Conservation (phyloP, 2,888 invertebrate genomes). For the Xiphydria camelus region DNA sequence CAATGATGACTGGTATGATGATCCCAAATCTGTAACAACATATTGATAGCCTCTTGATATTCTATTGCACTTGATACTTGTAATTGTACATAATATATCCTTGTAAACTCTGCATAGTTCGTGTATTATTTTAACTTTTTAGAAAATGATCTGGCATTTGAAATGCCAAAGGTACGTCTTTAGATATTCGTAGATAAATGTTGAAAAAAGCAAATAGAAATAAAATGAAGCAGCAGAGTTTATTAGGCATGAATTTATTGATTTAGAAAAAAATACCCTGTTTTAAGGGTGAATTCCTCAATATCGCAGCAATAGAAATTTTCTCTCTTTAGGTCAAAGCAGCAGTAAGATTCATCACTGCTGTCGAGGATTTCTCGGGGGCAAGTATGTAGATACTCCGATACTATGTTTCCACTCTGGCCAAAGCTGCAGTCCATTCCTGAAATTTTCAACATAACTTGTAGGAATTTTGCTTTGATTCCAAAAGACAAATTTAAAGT, state of each 20-base stretch:
- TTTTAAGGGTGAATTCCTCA: conserved; percentile 24
- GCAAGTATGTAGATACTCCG: conserved; percentile 29
- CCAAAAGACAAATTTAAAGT: too few relatives aligned
- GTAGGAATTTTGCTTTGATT: too few relatives aligned
- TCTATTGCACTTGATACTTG: not conserved
- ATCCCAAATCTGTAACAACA: conserved; percentile 31
- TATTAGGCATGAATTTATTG: not conserved
- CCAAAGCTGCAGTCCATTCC: conserved; percentile 33
- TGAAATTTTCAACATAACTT: too few relatives aligned
- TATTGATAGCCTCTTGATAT: not conserved
- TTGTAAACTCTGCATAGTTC: not conserved
- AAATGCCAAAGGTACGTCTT: too few relatives aligned
- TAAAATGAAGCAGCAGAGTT: not conserved
- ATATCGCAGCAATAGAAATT: conserved; percentile 32
- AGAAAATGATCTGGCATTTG: too few relatives aligned
- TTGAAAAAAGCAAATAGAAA: too few relatives aligned
- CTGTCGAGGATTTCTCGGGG: conserved; percentile 27
- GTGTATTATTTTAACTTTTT: too few relatives aligned
- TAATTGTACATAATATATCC: not conserved
- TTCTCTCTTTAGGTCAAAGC: conserved; percentile 17
- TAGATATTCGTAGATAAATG: too few relatives aligned
- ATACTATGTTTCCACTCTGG: conserved; percentile 23
- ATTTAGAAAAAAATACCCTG: conserved; percentile 25
- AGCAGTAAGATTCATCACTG: conserved; percentile 37
- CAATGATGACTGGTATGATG: conserved; percentile 23